Conservation (phyloP, 2,888 invertebrate species). For the Heliconius erato region DNA sequence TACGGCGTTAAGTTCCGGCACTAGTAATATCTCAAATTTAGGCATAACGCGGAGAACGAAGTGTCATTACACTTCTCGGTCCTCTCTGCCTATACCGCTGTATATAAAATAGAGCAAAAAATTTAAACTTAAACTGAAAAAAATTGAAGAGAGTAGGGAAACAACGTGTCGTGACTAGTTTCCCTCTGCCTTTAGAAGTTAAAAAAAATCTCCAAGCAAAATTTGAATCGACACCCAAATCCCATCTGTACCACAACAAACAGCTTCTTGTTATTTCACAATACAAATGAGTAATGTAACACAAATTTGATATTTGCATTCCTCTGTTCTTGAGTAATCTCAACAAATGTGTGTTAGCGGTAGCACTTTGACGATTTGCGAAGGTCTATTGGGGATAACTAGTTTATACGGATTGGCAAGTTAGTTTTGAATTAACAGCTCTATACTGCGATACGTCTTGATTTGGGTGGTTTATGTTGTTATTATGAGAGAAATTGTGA, state of each 20-base stretch:
- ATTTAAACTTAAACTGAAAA: too few species aligned
- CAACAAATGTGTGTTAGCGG: not conserved
- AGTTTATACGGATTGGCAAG: conserved; percentile 18
- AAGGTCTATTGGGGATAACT: conserved; percentile 14
- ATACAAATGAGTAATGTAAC: not conserved
- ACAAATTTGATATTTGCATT: conserved; percentile 12
- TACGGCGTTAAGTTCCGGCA: too few species aligned
- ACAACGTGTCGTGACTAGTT: too few species aligned
- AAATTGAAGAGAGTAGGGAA: too few species aligned
- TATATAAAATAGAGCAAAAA: too few species aligned
- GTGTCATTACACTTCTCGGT: too few species aligned
- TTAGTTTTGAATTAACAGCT: conserved; percentile 2
- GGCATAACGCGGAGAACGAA: too few species aligned
- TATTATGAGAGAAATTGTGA: not conserved
- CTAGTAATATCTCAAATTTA: too few species aligned
- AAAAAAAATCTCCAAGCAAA: not conserved
- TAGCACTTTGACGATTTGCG: conserved; percentile 6
- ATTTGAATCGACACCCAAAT: not conserved
- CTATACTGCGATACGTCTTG: not conserved
- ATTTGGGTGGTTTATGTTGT: not conserved
- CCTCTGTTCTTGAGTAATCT: conserved; percentile 4
- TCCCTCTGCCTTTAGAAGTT: too few species aligned
- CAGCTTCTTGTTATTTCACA: not conserved
- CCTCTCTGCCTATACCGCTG: too few species aligned
- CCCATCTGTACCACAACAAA: not conserved